Percentiles rank a stretch among this genome's conserved stretches.
Evolutionary conservation across 2,797 vertebrate species (phyloP).

Genomic region (Fundulus diaphanus): DNA sequence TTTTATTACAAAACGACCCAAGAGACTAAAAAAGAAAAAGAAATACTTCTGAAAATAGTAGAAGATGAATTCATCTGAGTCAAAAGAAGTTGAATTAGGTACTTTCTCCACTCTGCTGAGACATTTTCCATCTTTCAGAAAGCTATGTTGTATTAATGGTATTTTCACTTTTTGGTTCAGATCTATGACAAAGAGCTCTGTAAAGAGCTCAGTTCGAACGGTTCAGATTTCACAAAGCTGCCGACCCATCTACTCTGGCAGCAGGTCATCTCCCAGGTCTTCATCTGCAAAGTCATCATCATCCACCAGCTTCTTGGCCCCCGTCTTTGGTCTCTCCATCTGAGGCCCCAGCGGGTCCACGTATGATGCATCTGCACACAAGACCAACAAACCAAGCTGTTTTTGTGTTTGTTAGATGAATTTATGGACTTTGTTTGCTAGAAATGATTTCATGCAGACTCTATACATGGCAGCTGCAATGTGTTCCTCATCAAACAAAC

Average conservation of each 20-base stretch:
- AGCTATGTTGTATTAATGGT: too few species aligned
- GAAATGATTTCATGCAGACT: not conserved
- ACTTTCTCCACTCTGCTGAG: not conserved
- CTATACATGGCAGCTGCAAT: not conserved
- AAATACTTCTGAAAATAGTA: slow-evolving; percentile 9
- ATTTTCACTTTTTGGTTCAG: not conserved
- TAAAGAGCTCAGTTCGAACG: not conserved
- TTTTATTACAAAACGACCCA: not conserved
- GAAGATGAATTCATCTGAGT: not conserved
- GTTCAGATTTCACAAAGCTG: not conserved
- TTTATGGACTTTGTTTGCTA: not conserved
- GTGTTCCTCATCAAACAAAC: not conserved
- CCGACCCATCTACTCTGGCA: slow-evolving; percentile 85
- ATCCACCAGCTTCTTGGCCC: slow-evolving; percentile 86
- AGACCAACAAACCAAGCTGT: not conserved
- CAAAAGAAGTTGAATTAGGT: slow-evolving; percentile 6
- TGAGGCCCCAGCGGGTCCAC: slow-evolving; percentile 94
- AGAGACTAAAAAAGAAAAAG: not conserved
- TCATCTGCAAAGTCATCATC: slow-evolving; percentile 96
- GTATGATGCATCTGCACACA: slow-evolving; percentile 90
- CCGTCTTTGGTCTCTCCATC: slow-evolving; percentile 93
- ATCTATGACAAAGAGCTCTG: not conserved
- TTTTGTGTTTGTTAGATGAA: not conserved
- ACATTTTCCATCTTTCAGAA: not conserved
- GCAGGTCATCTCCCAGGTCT: slow-evolving; percentile 93